phyloP scores from a whole-genome alignment of 2,797 vertebrate genomes.

The Salmo trutta region DNA sequence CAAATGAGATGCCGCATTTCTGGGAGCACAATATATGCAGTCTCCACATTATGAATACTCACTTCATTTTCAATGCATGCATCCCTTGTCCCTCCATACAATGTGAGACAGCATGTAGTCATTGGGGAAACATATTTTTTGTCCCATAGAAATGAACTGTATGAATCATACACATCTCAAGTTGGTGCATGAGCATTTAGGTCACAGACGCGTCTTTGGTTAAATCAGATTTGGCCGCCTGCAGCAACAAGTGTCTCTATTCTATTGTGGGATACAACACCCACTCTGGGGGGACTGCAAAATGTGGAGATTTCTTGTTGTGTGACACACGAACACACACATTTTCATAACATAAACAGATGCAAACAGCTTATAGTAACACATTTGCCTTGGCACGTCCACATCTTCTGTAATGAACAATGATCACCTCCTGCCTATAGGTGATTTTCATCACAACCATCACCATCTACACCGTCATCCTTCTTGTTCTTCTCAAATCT shows the following conservation, averaged over 20 bases:
- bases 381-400: slow-evolving; percentile 34
- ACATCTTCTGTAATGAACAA: slow-evolving; percentile 42
- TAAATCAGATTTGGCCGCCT: slow-evolving; percentile 38
- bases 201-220: slow-evolving; percentile 41
- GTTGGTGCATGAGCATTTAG: slow-evolving; percentile 51
- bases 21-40: too few species aligned
- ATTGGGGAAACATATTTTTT: background rate
- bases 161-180: slow-evolving; percentile 47
- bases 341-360: slow-evolving; percentile 38
- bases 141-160: slow-evolving; percentile 25
- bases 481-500: slow-evolving; percentile 33
- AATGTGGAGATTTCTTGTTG: slow-evolving; percentile 27
- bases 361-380: slow-evolving; percentile 23
- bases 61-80: background rate
- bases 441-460: slow-evolving; percentile 2
- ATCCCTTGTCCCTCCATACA: slow-evolving; percentile 29
- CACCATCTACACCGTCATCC: slow-evolving; percentile 17
- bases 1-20: too few species aligned
- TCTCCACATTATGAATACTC: background rate
- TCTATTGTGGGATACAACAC: slow-evolving; percentile 40
- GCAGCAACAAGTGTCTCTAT: slow-evolving; percentile 36
- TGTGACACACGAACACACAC: background rate
- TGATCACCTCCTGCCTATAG: slow-evolving; percentile 6
- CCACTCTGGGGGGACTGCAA: slow-evolving; percentile 40
- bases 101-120: slow-evolving; percentile 11